Percentiles rank a stretch among this genome's conserved stretches.
Conservation (phyloP, 2,113 vertebrate genomes). For the Ptyas mucosa region DNA sequence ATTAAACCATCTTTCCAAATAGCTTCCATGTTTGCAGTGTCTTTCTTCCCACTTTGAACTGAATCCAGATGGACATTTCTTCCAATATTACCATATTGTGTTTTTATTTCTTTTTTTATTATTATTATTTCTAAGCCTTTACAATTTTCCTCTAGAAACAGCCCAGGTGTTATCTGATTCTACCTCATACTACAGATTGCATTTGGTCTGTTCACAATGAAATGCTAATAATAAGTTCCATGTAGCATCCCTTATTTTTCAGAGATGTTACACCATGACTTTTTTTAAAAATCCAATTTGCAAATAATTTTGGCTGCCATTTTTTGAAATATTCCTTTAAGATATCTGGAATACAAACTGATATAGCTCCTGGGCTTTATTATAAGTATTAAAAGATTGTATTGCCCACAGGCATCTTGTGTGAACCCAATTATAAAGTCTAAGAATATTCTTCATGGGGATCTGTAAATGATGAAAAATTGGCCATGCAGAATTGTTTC, state of each 20-base stretch:
- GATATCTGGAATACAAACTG: neutral
- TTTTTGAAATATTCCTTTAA: neutral
- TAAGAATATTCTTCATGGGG: neutral
- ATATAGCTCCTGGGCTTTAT: neutral
- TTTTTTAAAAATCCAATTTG: neutral
- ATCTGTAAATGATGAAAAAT: slow-evolving; percentile 12
- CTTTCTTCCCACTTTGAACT: too few species aligned
- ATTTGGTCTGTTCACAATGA: neutral
- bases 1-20: too few species aligned
- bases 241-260: neutral
- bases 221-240: neutral
- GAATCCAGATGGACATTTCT: too few species aligned
- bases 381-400: neutral
- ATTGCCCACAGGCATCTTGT: neutral
- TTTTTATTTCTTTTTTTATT: neutral
- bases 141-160: neutral
- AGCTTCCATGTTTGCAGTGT: too few species aligned
- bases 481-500: neutral
- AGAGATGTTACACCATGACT: neutral
- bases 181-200: neutral
- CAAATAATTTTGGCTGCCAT: neutral
- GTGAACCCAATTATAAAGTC: neutral
- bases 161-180: neutral
- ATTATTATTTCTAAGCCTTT: neutral
- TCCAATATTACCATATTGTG: neutral